These are phyloP conservation scores for Trachemys scripta DNA, from an alignment of 2,113 vertebrate species.

Conservation along the genomic window DNA sequence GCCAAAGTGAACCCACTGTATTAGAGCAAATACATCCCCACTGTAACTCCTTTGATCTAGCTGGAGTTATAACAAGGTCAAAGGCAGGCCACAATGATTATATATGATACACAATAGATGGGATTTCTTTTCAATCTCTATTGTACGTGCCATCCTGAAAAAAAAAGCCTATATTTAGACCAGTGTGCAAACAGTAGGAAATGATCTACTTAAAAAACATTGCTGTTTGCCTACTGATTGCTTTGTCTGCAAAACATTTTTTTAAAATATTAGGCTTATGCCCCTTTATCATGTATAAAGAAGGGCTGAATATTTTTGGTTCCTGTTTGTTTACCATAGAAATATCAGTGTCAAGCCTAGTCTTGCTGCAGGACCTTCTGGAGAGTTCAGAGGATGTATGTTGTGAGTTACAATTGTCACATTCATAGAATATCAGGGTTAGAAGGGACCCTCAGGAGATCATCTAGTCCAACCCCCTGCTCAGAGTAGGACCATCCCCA, in stretches of 20 bases:
- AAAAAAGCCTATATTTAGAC: not conserved
- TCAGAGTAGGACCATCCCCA: too few relatives aligned
- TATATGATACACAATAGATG: not conserved
- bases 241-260: not conserved
- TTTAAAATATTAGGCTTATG: not conserved
- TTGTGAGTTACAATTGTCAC: not conserved
- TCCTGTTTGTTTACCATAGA: not conserved
- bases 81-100: not conserved
- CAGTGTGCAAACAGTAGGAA: not conserved
- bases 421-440: too few relatives aligned
- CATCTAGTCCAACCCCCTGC: too few relatives aligned
- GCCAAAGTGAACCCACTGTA: not conserved
- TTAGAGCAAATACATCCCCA: not conserved
- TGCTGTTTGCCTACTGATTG: not conserved
- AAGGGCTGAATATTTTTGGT: not conserved
- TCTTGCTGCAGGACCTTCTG: not conserved
- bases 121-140: not conserved
- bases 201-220: not conserved
- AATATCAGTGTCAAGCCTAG: not conserved
- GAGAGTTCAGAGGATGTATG: not conserved
- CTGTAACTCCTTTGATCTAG: not conserved
- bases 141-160: not conserved
- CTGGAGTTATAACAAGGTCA: not conserved
- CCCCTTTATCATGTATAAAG: not conserved
- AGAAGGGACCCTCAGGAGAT: too few relatives aligned